Evolutionary conservation across 2,888 invertebrate genomes (phyloP).

Genomic region (Caenorhabditis virilis): DNA sequence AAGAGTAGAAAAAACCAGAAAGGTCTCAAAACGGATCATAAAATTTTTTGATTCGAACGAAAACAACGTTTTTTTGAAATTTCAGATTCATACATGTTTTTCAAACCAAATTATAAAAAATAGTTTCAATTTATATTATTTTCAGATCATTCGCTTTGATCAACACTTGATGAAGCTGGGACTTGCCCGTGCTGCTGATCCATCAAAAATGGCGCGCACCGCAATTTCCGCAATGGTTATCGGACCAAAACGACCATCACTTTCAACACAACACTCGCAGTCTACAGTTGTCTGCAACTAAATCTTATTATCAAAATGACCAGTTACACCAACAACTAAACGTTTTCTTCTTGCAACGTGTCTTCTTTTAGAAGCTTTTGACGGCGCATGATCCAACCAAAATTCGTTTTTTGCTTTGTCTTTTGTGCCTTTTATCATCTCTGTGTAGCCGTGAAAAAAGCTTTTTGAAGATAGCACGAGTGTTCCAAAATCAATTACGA

Average conservation of each 20-base stretch:
- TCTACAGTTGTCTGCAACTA: slow-evolving; percentile 30
- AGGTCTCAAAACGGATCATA: too few relatives aligned
- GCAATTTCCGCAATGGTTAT: neutral
- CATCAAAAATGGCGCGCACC: slow-evolving; percentile 44
- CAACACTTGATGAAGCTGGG: slow-evolving; percentile 55
- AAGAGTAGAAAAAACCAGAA: too few relatives aligned
- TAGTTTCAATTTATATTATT: too few relatives aligned
- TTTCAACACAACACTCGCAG: slow-evolving; percentile 32
- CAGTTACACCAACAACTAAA: neutral
- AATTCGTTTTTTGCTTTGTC: neutral
- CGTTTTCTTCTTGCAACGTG: neutral
- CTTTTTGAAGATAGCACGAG: neutral
- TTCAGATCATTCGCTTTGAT: slow-evolving; percentile 61
- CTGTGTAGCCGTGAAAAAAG: neutral
- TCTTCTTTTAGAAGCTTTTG: neutral
- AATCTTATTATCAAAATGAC: neutral
- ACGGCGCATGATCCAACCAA: neutral
- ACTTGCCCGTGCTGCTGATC: slow-evolving; percentile 64
- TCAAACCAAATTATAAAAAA: neutral
- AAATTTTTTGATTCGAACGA: too few relatives aligned
- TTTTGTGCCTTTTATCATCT: neutral
- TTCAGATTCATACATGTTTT: too few relatives aligned
- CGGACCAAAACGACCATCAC: slow-evolving; percentile 24
- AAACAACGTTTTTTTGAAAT: too few relatives aligned
- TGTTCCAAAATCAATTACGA: slow-evolving; percentile 14